Evolutionary conservation across 2,113 vertebrate genomes (phyloP).

Genomic region (Petroica traversi): DNA sequence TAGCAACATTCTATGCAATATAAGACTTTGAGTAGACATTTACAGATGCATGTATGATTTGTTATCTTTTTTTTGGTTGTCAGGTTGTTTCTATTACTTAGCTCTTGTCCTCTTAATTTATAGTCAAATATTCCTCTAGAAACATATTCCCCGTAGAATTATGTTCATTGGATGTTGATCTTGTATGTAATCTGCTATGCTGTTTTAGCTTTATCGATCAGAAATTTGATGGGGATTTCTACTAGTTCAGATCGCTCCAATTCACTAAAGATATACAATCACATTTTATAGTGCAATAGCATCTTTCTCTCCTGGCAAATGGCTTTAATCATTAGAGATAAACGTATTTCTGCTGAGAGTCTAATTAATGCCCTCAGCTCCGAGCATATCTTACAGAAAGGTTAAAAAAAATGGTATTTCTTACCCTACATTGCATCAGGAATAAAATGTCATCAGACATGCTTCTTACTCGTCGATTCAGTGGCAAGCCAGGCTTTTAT

Average conservation of each 20-base stretch:
- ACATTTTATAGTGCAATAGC: not conserved
- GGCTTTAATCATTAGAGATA: not conserved
- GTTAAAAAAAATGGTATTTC: not conserved
- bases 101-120: not conserved
- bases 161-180: not conserved
- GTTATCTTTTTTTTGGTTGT: not conserved
- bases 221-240: constrained; percentile 2
- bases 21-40: not conserved
- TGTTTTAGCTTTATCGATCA: not conserved
- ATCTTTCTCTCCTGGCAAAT: not conserved
- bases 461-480: constrained; percentile 75
- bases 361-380: not conserved
- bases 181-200: not conserved
- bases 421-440: constrained; percentile 85
- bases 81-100: not conserved
- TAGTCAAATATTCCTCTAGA: not conserved
- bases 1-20: not conserved
- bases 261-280: not conserved
- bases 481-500: constrained; percentile 66
- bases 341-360: not conserved
- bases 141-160: not conserved
- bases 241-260: not conserved
- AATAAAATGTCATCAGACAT: constrained; percentile 80
- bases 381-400: not conserved
- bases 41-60: not conserved